phyloP scores from a whole-genome alignment of 2,113 vertebrate species.

The Gambusia holbrooki region DNA sequence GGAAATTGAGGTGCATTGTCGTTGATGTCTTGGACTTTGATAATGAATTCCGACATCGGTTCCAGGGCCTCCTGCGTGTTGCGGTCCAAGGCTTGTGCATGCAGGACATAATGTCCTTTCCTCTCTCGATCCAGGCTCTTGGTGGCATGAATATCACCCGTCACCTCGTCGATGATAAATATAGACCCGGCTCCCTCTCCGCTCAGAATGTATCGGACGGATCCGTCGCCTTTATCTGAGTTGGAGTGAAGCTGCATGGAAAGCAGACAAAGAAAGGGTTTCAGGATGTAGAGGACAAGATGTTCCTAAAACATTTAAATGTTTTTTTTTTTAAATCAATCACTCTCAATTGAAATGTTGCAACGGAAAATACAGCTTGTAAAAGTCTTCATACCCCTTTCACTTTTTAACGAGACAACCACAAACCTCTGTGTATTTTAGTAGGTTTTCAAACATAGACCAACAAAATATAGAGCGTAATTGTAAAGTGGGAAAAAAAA shows the following conservation, averaged over 20 bases:
- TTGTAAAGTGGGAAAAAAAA: too few species aligned
- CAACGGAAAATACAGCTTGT: too few species aligned
- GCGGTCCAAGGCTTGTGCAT: constrained; percentile 94
- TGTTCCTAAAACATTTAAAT: neutral
- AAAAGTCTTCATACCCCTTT: too few species aligned
- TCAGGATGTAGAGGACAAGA: constrained; percentile 20
- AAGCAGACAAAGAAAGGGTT: constrained; percentile 18
- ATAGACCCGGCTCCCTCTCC: constrained; percentile 96
- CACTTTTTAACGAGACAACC: too few species aligned
- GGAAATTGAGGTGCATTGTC: constrained; percentile 97
- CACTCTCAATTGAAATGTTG: too few species aligned
- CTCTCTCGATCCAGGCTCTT: constrained; percentile 96
- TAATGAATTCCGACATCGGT: constrained; percentile 97
- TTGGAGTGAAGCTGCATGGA: constrained; percentile 94
- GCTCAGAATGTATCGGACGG: constrained; percentile 95
- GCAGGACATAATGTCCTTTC: constrained; percentile 95
- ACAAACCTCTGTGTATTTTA: too few species aligned
- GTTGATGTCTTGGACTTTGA: constrained; percentile 99
- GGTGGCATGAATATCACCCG: constrained; percentile 95
- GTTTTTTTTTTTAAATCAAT: neutral
- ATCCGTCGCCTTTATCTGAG: constrained; percentile 97
- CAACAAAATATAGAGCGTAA: too few species aligned
- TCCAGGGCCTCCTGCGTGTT: constrained; percentile 93
- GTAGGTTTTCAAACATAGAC: too few species aligned
- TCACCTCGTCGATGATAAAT: constrained; percentile 96